Base-by-base conservation (phyloP, 1,140 invertebrate species). In the Hydropsyche tenuis region DNA sequence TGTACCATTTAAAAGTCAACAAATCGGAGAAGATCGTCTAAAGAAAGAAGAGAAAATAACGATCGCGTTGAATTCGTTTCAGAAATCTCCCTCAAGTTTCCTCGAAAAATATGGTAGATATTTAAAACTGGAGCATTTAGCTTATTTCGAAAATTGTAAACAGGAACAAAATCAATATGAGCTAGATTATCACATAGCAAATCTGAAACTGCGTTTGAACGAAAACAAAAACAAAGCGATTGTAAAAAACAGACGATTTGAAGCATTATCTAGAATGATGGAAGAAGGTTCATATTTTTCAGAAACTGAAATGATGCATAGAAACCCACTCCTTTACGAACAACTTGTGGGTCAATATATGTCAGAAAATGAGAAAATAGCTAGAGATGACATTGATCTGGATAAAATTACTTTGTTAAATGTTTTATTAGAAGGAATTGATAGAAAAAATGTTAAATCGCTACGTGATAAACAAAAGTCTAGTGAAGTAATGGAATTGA, bases 231-330 rank as follows among this genome's bases (percentile, higher is more conserved):
- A 84, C 68, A 83, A 84, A 74, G 87, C 89, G n/a, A 86, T 87
- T 78, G 83, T 91, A 0, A 93, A 90, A 81, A 96, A 97, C 82
- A 85, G 94, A 76, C 85, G 96, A 56, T 97, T 90, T 81, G 88
- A 91, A 80, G 95, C 95, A 9, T 84, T 97, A 79, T 89, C 93
- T 77, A 86, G 89, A 78, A 81, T 98, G 46, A 84, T 94, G 46
- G 80, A 84, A 22, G 87, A 91, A 72, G 87, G 91, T 45, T 90
- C 92, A 42, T 97, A 97, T 83, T 98, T 98, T 79, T 93, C 90
- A 81, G 94, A 97, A 81, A 89, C 88, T 72, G 93, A 96, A 87
- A 98, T 98, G 95, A 95, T 95, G 88, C 91, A 90, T 77, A 83
- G 96, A 75, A 94, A 96, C 83, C 96, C 96, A 0, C 86, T 94